Conservation (phyloP, 37 sponge, comb jelly and placozoan species). For the Aplysina aerophoba region DNA sequence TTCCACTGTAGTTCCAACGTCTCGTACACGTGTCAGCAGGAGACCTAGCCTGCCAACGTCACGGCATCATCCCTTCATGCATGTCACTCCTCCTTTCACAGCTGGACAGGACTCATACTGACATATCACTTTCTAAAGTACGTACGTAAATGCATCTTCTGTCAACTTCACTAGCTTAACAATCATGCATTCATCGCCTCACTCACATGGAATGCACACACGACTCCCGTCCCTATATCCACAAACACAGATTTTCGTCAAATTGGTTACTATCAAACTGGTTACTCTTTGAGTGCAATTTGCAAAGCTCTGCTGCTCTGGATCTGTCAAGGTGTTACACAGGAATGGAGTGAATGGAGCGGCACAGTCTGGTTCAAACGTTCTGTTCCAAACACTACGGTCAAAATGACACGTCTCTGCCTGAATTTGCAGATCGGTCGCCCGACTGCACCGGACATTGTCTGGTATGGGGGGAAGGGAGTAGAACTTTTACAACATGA, state of each 20-base stretch:
- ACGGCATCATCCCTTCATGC: too few species aligned
- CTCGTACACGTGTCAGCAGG: too few species aligned
- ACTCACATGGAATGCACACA: conserved; percentile 18
- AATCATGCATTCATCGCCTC: too few species aligned
- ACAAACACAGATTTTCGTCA: not conserved
- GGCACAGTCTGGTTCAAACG: not conserved
- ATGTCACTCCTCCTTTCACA: too few species aligned
- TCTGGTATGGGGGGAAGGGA: conserved; percentile 56
- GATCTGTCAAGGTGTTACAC: not conserved
- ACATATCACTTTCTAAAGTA: too few species aligned
- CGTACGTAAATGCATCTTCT: too few species aligned
- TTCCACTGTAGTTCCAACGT: too few species aligned
- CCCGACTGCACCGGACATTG: conserved; percentile 44
- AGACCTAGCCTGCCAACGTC: too few species aligned
- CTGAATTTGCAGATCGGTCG: conserved; percentile 1
- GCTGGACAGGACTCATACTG: too few species aligned
- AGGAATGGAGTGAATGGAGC: not conserved
- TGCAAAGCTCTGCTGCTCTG: not conserved
- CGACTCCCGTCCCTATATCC: not conserved
- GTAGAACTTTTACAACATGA: too few species aligned
- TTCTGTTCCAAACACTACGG: too few species aligned
- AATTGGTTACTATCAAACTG: too few species aligned
- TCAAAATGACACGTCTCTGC: conserved; percentile 66
- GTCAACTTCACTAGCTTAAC: not conserved
- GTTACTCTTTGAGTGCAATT: not conserved